phyloP scores from a whole-genome alignment of 2,113 vertebrate genomes.

The Mormyrus lacerda region DNA sequence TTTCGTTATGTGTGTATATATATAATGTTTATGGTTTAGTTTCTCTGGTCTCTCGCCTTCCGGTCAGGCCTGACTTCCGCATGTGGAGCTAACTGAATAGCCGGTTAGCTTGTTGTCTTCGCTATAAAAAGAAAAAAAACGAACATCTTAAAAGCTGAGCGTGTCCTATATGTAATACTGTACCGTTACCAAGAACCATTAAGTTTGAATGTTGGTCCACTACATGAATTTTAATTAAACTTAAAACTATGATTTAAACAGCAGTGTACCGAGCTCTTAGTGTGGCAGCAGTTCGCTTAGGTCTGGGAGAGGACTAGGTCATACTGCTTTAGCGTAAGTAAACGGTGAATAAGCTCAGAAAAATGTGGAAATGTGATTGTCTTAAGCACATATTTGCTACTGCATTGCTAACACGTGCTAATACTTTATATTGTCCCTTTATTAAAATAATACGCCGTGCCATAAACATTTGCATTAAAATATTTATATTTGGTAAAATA shows the following conservation, averaged over 20 bases:
- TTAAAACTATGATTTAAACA: not conserved
- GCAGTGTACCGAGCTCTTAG: not conserved
- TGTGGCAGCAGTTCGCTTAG: not conserved
- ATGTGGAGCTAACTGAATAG: not conserved
- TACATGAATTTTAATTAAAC: not conserved
- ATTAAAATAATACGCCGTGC: not conserved
- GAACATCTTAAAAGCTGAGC: not conserved
- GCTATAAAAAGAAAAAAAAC: not conserved
- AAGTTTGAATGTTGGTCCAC: not conserved
- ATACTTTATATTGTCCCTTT: not conserved
- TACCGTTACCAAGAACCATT: not conserved
- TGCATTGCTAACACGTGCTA: not conserved
- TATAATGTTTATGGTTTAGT: not conserved
- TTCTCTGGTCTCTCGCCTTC: not conserved
- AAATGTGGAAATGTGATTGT: not conserved
- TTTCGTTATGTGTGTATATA: not conserved
- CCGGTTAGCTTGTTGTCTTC: not conserved
- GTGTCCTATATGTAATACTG: not conserved
- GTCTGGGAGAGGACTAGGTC: not conserved
- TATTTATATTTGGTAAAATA: not conserved
- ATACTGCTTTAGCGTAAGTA: not conserved
- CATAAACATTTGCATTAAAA: not conserved
- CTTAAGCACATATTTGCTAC: not conserved
- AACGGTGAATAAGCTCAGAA: not conserved
- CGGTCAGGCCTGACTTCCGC: conserved; percentile 24